Base-by-base conservation (phyloP, 2,888 invertebrate species). In the Nymphalis c-album region DNA sequence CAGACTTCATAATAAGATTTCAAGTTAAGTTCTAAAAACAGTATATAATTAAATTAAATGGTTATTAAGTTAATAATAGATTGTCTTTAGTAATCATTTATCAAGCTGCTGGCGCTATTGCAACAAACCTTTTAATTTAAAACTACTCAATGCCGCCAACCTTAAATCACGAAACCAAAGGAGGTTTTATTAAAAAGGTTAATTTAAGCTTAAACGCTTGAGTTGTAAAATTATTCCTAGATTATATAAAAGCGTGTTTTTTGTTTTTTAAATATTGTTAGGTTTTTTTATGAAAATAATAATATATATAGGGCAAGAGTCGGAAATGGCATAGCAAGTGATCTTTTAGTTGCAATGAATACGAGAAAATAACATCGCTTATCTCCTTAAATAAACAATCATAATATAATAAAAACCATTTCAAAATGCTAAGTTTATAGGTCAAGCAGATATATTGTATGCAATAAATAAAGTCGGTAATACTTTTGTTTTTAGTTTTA, bases 11-110 rank as follows among this genome's bases (percentile, higher is more conserved):
- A 26, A 55, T 51, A 51, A 22, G 20, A n/a, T 55, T 31, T n/a
- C 26, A 31, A 55, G 26, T 26, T 31, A n/a, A 55, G 17, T 31
- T 31, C 40, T 40, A 40, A 6, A 45, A 17, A 55, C 55, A 26
- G n/a, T 40, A 40, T 58, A 40, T 58, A 18, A 58, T 58, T 35
- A 58, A 60, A 46, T 60, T 46, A 60, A 60, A 26, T 17, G 60
- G n/a, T 60, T 46, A 35, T 60, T 60, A 60, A 26, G 22, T 46
- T 60, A 60, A 60, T 60, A 60, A 60, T 13, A 60, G 10, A 60
- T 60, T 60, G 60, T 60, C 40, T 45, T 17, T n/a, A 20, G 18
- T 40, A 45, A 45, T 40, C 18, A 58, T 58, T 58, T 35, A 58
- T 58, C 58, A 40, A 58, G 13, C n/a, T 31, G 13, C n/a, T 31